A percentile compares a stretch with the other conserved stretches of the same genome.
Evolutionary conservation across 2,888 invertebrate genomes (phyloP).

Genomic region (Pollenia labialis): DNA sequence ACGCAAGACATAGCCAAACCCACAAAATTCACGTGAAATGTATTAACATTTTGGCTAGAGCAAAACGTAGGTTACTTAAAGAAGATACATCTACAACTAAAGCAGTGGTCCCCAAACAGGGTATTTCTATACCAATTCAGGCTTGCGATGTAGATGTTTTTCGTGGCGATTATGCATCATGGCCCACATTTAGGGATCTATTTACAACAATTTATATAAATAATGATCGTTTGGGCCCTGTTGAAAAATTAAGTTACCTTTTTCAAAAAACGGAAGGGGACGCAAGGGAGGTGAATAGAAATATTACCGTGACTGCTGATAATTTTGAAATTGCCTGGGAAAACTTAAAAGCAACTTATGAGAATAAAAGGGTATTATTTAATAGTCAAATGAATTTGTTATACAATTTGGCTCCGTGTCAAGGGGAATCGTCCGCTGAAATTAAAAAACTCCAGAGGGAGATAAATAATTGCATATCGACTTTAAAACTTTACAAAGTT

Average conservation of each 20-base stretch:
- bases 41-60: not conserved
- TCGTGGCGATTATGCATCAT: constrained; percentile 2
- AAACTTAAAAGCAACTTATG: constrained; percentile 8
- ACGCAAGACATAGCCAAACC: not conserved
- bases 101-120: not conserved
- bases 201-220: constrained; percentile 30
- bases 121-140: not conserved
- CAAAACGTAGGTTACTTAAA: not conserved
- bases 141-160: constrained; percentile 18
- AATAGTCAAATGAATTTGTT: constrained; percentile 18
- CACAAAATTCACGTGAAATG: not conserved
- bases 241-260: not conserved
- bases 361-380: constrained; percentile 40
- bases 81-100: not conserved
- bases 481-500: too few relatives aligned
- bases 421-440: too few relatives aligned
- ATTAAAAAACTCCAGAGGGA: too few relatives aligned
- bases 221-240: constrained; percentile 13
- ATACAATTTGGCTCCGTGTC: too few relatives aligned
- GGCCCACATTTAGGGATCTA: constrained; percentile 26
- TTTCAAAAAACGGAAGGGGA: constrained; percentile 12
- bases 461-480: too few relatives aligned
- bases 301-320: not conserved
- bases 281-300: not conserved
- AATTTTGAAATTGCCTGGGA: not conserved